Evolutionary conservation across 2,113 vertebrate species (phyloP).

Genomic region (Xiphophorus hellerii): DNA sequence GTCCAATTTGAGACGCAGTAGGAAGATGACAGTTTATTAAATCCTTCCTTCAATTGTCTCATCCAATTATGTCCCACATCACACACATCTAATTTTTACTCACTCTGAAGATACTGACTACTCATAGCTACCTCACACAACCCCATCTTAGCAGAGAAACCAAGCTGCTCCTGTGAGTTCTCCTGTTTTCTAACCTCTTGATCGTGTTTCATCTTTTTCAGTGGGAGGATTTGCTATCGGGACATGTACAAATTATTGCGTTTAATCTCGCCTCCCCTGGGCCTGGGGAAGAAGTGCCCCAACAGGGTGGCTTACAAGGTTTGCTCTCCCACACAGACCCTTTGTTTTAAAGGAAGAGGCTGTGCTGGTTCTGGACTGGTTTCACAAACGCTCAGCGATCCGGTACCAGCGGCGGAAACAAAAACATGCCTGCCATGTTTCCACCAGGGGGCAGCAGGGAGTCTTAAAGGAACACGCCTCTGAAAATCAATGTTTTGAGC

Average conservation of each 20-base stretch:
- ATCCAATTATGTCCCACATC: too few species aligned
- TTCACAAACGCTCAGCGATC: slow-evolving; percentile 52
- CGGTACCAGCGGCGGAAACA: slow-evolving; percentile 26
- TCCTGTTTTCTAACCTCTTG: slow-evolving; percentile 59
- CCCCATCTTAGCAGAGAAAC: neutral
- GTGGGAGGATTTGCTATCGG: slow-evolving; percentile 94
- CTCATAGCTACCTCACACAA: neutral
- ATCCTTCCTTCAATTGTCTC: too few species aligned
- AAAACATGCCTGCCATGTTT: slow-evolving; percentile 60
- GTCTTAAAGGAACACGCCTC: slow-evolving; percentile 54
- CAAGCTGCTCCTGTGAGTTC: neutral
- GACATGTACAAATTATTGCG: slow-evolving; percentile 98
- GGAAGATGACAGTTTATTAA: too few species aligned
- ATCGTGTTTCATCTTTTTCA: slow-evolving; percentile 86
- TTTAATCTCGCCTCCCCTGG: slow-evolving; percentile 94
- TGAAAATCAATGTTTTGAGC: slow-evolving; percentile 10
- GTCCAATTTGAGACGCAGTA: too few species aligned
- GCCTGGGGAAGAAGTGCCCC: slow-evolving; percentile 97
- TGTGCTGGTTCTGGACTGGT: slow-evolving; percentile 57
- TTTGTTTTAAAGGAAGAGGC: slow-evolving; percentile 45
- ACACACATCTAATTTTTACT: too few species aligned
- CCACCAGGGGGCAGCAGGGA: slow-evolving; percentile 40
- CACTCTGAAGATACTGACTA: neutral
- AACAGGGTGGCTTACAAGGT: slow-evolving; percentile 98
- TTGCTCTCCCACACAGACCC: slow-evolving; percentile 84